Evolutionary conservation across 2,888 invertebrate genomes (phyloP), one percentile per base, ranked within the genome.

Genomic region (Cosmopolites sordidus): DNA sequence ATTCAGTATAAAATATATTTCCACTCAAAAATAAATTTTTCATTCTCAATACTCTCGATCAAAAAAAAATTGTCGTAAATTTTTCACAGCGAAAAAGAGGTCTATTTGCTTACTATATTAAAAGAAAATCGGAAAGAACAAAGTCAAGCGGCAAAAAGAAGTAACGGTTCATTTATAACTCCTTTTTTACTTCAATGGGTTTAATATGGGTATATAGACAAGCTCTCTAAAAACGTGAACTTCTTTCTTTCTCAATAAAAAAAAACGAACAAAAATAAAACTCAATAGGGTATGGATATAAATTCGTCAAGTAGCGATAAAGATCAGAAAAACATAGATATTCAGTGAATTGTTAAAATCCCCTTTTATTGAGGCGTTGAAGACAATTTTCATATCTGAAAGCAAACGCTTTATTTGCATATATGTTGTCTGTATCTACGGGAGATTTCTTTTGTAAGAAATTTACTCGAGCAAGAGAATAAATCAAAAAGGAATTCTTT

Each of bases 111-210:
- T 17, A 47, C 39, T 47, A 37, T 47, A 47, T 47, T 47, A 47
- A 47, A 47, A 40, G 47, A 47, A 47, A 47, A 47, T 47, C 39
- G 37, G 47, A 47, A 27, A 47, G 39, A 38, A 47, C 22, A 47
- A 45, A 47, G 38, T 47, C 39, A 39, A 17, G 47, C 47, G 47
- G 22, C 33, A 40, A 47, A 39, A 47, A 22, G 47, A 22, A 39
- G 39, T 38, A 47, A 47, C 47, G 47, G 47, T 47, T 47, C 47
- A 47, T 47, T 47, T 47, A 47, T 47, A 47, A 47, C 38, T 47
- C 39, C 39, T 22, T 47, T 33, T 47, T 47, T 47, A 47, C 47
- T 47, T 47, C 40, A 47, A 22, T 47, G 47, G 18, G 27, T 47
- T 47, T 47, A 47, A 47, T 47, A 47, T 47, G 47, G 40, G 47